Evolutionary conservation across 92 coral and sea anemone genomes (phyloP), one percentile per base, ranked within the genome.

Genomic region (Isaurus tuberculatus): DNA sequence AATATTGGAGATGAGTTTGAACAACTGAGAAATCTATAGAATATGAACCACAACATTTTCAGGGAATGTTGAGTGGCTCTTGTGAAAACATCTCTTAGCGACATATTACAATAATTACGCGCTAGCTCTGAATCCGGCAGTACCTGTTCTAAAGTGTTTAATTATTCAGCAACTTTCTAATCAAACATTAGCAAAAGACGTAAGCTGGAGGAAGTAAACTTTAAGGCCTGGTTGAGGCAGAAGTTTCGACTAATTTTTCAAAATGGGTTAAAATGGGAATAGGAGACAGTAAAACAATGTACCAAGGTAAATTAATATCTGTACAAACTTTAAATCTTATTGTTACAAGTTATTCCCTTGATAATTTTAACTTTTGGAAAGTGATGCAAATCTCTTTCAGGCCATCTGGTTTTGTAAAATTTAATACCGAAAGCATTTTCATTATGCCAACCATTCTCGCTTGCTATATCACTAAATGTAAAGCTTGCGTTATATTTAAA

Each of bases 191-290:
- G 31, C 55, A 57, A 55, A 40, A 57, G 53, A 51, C 31, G 69
- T 44, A 65, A 32, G 68, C 33, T 30, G 33, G 70, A 22, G 25
- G 82, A 55, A 22, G 4, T 19, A 42, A n/a, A n/a, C 13, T 74
- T 36, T 57, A 29, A 11, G 46, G 46, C 6, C 51, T 32, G 0
- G 44, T 37, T 46, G 49, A 30, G 65, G 82, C 32, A 64, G 48
- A 36, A 58, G 11, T 57, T 27, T 58, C 70, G 26, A 23, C 27
- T 57, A 19, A 58, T 57, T 58, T 77, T 75, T 8, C 82, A 77
- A 77, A 15, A 77, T 77, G 82, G 70, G 82, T 77, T 77, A 77
- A 77, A 30, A 77, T 77, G 82, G 82, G 82, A 34, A 65, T 33
- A 20, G 23, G 82, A 13, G 82, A 77, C 31, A 77, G 82, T 16